Percentiles rank a stretch among this genome's conserved stretches.
These are phyloP conservation scores for Drosophila stalkeri DNA, from an alignment of 2,888 invertebrate genomes.

Conservation along the genomic window DNA sequence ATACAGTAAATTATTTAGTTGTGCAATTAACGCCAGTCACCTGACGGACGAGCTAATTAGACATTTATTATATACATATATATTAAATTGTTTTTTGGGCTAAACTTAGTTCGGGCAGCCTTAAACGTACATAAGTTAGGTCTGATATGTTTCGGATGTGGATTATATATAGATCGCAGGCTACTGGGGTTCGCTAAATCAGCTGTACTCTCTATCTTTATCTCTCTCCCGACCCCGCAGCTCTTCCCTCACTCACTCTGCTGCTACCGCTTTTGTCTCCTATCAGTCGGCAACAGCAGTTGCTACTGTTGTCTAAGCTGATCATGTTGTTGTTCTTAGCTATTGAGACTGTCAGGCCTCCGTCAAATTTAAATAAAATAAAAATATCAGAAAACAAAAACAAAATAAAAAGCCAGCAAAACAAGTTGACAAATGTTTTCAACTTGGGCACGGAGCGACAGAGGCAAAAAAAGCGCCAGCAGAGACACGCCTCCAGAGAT, in stretches of 20 bases:
- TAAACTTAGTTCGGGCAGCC: background rate
- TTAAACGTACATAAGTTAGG: background rate
- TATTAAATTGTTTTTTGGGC: background rate
- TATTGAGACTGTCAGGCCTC: slow-evolving; percentile 21
- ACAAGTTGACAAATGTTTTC: slow-evolving; percentile 52
- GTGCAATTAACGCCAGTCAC: background rate
- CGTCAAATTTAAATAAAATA: slow-evolving; percentile 28
- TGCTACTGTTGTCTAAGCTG: background rate
- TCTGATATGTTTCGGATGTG: background rate
- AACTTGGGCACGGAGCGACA: background rate
- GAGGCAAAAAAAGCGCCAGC: slow-evolving; percentile 6
- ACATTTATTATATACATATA: background rate
- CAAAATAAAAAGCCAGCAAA: slow-evolving; percentile 25
- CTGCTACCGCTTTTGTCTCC: background rate
- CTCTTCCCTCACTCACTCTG: background rate
- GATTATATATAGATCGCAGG: background rate
- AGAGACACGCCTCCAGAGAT: slow-evolving; percentile 62
- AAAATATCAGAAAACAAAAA: slow-evolving; percentile 1
- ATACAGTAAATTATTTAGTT: background rate
- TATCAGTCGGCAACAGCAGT: slow-evolving; percentile 34
- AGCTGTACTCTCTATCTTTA: background rate
- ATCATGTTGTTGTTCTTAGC: background rate
- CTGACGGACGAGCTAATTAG: background rate
- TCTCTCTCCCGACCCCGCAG: too few relatives aligned
- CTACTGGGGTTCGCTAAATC: slow-evolving; percentile 3